phyloP scores from a whole-genome alignment of 2,113 vertebrate genomes.

The Bagarius yarrelli region DNA sequence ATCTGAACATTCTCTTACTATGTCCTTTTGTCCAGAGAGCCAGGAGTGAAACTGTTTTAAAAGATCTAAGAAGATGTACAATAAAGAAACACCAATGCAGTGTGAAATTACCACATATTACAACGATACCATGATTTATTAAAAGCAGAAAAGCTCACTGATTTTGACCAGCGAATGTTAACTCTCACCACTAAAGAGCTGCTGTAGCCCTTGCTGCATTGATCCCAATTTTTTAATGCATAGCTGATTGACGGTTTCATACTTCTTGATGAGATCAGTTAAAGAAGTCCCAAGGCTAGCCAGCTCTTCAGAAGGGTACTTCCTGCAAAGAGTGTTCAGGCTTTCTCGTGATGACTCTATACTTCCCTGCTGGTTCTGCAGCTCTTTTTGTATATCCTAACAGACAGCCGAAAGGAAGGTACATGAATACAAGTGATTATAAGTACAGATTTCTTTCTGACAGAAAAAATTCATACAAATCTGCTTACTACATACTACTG shows the following conservation, averaged over 20 bases:
- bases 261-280: conserved; percentile 83
- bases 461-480: background rate
- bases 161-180: background rate
- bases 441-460: background rate
- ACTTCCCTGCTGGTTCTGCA: conserved; percentile 83
- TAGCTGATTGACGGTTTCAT: conserved; percentile 86
- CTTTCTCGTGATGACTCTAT: conserved; percentile 83
- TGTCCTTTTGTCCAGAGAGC: conserved; percentile 79
- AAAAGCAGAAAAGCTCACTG: background rate
- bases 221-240: conserved; percentile 78
- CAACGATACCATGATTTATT: background rate
- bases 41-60: conserved; percentile 91
- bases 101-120: background rate
- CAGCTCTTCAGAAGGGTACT: conserved; percentile 85
- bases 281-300: conserved; percentile 79
- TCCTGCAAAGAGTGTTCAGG: conserved; percentile 88
- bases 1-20: conserved; percentile 83
- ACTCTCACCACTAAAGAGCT: conserved; percentile 83
- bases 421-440: background rate
- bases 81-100: conserved; percentile 6
- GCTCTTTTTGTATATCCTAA: conserved; percentile 88
- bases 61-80: conserved; percentile 69
- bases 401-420: background rate
- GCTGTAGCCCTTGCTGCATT: conserved; percentile 85
- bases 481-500: background rate